Evolutionary conservation across 2,888 invertebrate species (phyloP).

Genomic region (Acanthosepion pharaonis): DNA sequence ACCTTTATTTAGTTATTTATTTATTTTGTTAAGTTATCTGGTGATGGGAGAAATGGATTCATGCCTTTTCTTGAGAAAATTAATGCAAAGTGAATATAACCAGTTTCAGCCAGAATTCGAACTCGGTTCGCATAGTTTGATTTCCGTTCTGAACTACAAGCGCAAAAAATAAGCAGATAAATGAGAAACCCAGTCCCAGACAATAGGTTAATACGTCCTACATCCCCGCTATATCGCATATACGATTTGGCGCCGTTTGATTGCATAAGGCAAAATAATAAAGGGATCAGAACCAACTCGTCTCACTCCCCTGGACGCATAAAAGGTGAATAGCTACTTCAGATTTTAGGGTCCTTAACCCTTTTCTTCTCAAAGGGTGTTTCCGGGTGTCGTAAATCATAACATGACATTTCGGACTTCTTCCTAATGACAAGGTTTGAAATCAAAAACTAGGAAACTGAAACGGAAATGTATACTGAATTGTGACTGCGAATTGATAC

Average conservation of each 20-base stretch:
- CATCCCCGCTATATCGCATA: not conserved
- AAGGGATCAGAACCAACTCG: not conserved
- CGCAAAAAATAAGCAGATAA: too few relatives aligned
- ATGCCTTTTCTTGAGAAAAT: too few relatives aligned
- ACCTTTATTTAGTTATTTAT: too few relatives aligned
- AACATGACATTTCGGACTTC: not conserved
- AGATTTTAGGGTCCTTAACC: not conserved
- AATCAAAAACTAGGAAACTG: not conserved
- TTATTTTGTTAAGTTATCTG: too few relatives aligned
- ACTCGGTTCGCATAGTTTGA: too few relatives aligned
- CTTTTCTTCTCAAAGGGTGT: not conserved
- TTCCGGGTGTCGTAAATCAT: slow-evolving; percentile 33
- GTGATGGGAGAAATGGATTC: too few relatives aligned
- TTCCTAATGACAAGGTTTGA: not conserved
- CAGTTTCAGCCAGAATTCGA: too few relatives aligned
- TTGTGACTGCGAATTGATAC: not conserved
- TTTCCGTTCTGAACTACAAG: too few relatives aligned
- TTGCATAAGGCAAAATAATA: not conserved
- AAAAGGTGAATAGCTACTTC: not conserved
- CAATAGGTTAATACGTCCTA: not conserved
- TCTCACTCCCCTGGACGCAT: not conserved
- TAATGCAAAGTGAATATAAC: too few relatives aligned
- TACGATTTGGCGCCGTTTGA: not conserved
- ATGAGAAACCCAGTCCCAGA: not conserved
- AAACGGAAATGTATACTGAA: not conserved